Base-by-base conservation (phyloP, 2,888 invertebrate genomes). In the Liposcelis brunnea region DNA sequence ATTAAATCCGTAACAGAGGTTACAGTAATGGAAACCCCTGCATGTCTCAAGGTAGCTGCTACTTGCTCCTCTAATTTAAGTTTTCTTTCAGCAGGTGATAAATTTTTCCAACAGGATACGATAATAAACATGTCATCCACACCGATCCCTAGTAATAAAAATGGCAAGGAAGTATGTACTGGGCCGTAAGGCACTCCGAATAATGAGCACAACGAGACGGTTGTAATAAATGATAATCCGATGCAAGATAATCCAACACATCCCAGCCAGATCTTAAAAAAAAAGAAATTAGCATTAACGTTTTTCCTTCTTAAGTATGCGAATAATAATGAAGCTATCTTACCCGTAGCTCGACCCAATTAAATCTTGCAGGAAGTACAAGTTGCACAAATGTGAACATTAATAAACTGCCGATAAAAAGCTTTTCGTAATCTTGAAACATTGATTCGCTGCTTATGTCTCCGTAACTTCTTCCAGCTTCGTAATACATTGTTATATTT, bases 101-200 rank as follows among this genome's bases (percentile, higher is more conserved):
- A 54, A 56, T 80, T 75, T 49, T 77, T 74, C 79, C 80, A 82
- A 57, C 80, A 77, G 15, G 80, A 77, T 65, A 78, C 74, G 65
- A 86, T 80, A 0, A 87, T 82, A 61, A 87, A 85, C 74, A 85
- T 82, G 57, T 87, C 86, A 55, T 86, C 86, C 18, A 86, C 75
- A 54, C 72, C 70, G 52, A 83, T 70, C 49, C 85, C 85, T 72
- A 86, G 75, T 12, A 87, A 59, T 47, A 87, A 67, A 61, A 87
- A 85, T 5, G 85, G 85, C 49, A 86, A 62, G 11, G 84, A 80
- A 8, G 80, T 77, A 59, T 87, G 85, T 1, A 86, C 77, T 0
- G 85, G 85, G 1, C 85, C 83, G 59, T 81, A 85, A 26, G 78
- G 71, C 31, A 84, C 67, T 6, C 78, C 77, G 47, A 80, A 57